phyloP scores from a whole-genome alignment of 2,113 vertebrate genomes.

The Himantopus leucocephalus region DNA sequence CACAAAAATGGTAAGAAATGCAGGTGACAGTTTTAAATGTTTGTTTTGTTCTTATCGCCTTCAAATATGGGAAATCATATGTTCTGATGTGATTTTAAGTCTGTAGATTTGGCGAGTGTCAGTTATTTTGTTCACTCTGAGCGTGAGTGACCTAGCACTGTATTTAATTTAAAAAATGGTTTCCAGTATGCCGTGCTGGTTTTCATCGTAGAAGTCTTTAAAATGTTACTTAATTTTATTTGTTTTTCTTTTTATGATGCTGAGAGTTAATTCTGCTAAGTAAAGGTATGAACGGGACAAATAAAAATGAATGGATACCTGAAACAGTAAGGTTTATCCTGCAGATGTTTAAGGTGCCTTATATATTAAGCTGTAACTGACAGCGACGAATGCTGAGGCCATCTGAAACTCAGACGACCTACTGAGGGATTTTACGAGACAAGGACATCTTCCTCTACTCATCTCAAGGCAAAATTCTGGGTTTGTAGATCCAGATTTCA shows the following conservation, averaged over 20 bases:
- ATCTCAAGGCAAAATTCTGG: background rate
- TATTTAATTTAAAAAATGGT: background rate
- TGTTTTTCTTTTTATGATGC: background rate
- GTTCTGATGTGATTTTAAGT: background rate
- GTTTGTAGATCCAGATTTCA: background rate
- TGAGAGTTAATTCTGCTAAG: background rate
- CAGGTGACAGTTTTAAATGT: background rate
- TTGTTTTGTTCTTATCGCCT: background rate
- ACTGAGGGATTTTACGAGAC: background rate
- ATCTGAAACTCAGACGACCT: background rate
- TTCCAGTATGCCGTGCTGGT: background rate
- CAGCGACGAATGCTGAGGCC: background rate
- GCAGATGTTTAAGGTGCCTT: background rate
- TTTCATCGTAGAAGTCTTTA: background rate
- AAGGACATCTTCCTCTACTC: background rate
- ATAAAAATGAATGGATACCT: background rate
- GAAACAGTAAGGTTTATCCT: background rate
- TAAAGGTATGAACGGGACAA: background rate
- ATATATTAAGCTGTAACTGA: background rate
- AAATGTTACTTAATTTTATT: background rate
- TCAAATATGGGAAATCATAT: background rate
- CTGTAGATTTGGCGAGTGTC: background rate
- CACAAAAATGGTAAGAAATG: background rate
- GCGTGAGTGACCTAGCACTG: background rate
- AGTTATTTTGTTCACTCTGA: background rate